Base-by-base conservation (phyloP, 1,140 invertebrate species). In the Drosophila ananassae region DNA sequence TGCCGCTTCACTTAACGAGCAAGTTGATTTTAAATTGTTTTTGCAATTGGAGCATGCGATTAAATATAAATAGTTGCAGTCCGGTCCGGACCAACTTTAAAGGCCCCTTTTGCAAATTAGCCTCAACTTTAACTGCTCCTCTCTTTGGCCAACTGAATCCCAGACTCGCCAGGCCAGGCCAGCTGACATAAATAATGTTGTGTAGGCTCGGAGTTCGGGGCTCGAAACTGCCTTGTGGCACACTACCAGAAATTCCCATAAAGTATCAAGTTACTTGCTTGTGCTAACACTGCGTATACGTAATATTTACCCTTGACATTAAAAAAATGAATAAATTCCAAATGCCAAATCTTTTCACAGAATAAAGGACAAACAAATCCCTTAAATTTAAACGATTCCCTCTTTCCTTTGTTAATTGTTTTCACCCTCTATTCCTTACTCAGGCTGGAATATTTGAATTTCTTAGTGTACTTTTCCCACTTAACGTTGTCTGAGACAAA, bases 11-110 rank as follows among this genome's bases (percentile, higher is more conserved):
- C 83, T 89, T 89, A 89, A 89, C 83, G 83, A 83, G 83, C 79
- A 74, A 89, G 83, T 89, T 89, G 83, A 83, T 89, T 83, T 89
- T 89, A 89, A 89, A 89, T 89, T 89, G 83, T 89, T 89, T 89
- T 79, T 89, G 83, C 83, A 89, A 89, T 89, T 89, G 83, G 83
- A 89, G 83, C 83, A 83, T 89, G 83, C 79, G 83, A 89, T 89
- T 87, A 89, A 89, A 87, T 83, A 79, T 85, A 85, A 85, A 85
- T 82, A 85, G 82, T 87, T 81, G 74, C 81, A 67, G 73, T 78
- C 79, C 69, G 47, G 53, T 46, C 53, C 39, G 71, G 72, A 47
- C 60, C 53, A 74, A 74, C 71, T 74, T 74, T 74, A 66, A 74
- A 32, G 71, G 59, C 59, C 47, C 58, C 72, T 52, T 61, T 54